These are phyloP conservation scores for Narcine bancroftii DNA, from an alignment of 2,113 vertebrate genomes.

Conservation along the genomic window DNA sequence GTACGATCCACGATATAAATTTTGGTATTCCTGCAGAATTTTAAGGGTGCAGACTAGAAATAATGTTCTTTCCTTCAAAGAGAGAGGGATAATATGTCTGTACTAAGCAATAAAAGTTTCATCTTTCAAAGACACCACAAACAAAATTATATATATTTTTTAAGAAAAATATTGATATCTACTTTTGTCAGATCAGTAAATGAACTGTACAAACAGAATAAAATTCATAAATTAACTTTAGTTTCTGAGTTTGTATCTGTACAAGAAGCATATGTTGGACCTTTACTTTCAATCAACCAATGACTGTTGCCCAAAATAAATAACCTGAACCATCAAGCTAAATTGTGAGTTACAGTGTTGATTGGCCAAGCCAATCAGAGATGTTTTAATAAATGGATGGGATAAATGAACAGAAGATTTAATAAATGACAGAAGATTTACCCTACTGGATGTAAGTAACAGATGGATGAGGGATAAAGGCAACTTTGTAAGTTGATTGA, in stretches of 20 bases:
- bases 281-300: background rate
- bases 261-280: background rate
- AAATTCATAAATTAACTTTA: slow-evolving; percentile 20
- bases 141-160: background rate
- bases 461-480: background rate
- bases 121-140: slow-evolving; percentile 13
- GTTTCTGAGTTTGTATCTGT: background rate
- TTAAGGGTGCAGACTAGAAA: background rate
- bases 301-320: background rate
- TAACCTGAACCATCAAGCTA: background rate
- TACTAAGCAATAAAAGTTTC: slow-evolving; percentile 10
- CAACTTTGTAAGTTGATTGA: background rate
- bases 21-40: background rate
- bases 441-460: background rate
- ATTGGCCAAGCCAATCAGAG: background rate
- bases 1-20: background rate
- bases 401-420: slow-evolving; percentile 9
- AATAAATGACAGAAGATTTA: background rate
- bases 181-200: slow-evolving; percentile 18
- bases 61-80: background rate
- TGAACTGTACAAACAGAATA: slow-evolving; percentile 28
- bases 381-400: background rate
- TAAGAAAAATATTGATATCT: background rate
- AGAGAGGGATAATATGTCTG: background rate
- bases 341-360: background rate